Conservation (phyloP, 2,797 vertebrate genomes). For the Aldrovandia affinis region DNA sequence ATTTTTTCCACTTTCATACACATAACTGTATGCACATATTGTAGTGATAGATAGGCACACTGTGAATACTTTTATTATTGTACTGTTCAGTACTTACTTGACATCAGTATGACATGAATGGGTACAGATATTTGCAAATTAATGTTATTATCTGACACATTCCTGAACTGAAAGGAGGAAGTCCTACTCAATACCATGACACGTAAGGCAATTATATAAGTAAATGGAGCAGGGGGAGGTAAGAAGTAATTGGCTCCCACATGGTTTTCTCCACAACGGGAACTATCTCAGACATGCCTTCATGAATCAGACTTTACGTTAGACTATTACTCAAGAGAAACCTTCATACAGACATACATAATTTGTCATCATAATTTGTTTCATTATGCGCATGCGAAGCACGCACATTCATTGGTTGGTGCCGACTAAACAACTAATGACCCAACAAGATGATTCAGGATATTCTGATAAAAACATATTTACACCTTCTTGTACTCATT, state of each 20-base stretch:
- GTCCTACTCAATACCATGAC: background rate
- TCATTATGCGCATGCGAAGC: background rate
- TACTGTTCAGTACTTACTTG: background rate
- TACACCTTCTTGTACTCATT: background rate
- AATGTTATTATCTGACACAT: background rate
- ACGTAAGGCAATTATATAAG: background rate
- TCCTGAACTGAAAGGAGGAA: background rate
- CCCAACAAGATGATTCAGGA: background rate
- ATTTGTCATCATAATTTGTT: background rate
- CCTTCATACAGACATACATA: background rate
- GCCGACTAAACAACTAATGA: background rate
- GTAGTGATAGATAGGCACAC: background rate
- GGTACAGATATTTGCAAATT: background rate
- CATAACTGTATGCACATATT: background rate
- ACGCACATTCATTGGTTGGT: background rate
- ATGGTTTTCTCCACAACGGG: background rate
- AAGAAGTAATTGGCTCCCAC: background rate
- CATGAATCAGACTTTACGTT: background rate
- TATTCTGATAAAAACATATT: background rate
- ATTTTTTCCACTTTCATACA: background rate
- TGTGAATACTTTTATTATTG: background rate
- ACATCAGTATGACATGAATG: background rate
- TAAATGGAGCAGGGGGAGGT: background rate
- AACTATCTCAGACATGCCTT: background rate
- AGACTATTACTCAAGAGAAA: background rate